Base-by-base conservation (phyloP, 2,888 invertebrate species). In the Amphipyra tragopoginis region DNA sequence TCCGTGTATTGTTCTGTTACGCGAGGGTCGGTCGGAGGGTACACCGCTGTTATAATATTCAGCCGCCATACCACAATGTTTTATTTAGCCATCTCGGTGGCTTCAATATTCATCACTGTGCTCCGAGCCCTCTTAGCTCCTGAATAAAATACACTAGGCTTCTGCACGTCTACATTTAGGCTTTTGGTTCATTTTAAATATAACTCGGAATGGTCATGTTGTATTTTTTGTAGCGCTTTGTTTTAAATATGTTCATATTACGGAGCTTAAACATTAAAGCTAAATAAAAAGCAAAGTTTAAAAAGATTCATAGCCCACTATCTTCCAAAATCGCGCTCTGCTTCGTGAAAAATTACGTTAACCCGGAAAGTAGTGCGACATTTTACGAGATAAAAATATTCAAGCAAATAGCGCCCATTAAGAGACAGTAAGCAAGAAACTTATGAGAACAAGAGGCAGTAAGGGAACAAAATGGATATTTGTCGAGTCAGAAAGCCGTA, bases 81-180 rank as follows among this genome's bases (percentile, higher is more conserved):
- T 90, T 90, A 90, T 92, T 90, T 88, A 90, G 86, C 74, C 84
- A 84, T 80, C 79, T 80, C 81, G 72, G 72, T 66, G 72, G 77
- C 80, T 88, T 87, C 84, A 90, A 90, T 90, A 90, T 91, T 90
- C 89, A 90, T 88, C 83, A 83, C 75, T 77, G 81, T 79, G 76
- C 79, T 81, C 80, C 72, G 58, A 66, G 78, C 75, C 74, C 79
- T 76, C 83, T 81, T 83, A 82, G 77, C 82, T 79, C 71, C 75
- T 84, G 80, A 84, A 86, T 87, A 88, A 87, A 85, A 84, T 82
- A 87, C 72, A 70, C 65, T 53, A 68, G 60, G 58, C 57, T 44
- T 63, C 63, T 69, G 63, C 56, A 65, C 58, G 55, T 66, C 60
- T 50, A 74, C 54, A 56, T 76, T 71, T 68, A 60, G 61, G 53